A percentile compares a stretch with the other conserved stretches of the same genome.
Conservation (phyloP, 2,797 vertebrate species). For the Harpagifer antarcticus region DNA sequence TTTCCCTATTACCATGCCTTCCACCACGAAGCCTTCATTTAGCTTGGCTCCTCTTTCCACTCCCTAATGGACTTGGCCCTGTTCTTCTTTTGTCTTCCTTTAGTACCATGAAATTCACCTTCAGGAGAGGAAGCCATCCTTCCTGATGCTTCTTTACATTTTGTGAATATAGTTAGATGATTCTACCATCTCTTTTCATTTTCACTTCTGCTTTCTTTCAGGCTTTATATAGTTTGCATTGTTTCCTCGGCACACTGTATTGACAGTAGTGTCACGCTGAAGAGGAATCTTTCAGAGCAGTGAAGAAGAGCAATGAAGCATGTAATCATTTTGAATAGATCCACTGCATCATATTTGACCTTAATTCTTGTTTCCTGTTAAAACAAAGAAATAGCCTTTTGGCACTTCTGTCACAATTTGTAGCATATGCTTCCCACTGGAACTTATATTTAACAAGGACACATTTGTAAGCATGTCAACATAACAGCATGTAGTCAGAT, state of each 20-base stretch:
- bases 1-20: conserved; percentile 72
- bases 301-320: conserved; percentile 72
- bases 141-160: conserved; percentile 83
- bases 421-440: conserved; percentile 42
- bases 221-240: conserved; percentile 85
- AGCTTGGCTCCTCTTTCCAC: conserved; percentile 78
- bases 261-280: conserved; percentile 79
- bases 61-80: conserved; percentile 87
- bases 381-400: conserved; percentile 78
- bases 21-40: conserved; percentile 82
- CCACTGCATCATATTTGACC: conserved; percentile 82
- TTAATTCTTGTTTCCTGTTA: conserved; percentile 79
- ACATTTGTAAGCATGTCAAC: conserved; percentile 22
- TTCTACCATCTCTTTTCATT: conserved; percentile 73
- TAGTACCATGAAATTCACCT: conserved; percentile 88
- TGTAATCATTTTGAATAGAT: conserved; percentile 80
- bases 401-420: conserved; percentile 54
- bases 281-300: conserved; percentile 74
- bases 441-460: conserved; percentile 26
- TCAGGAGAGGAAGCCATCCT: conserved; percentile 82
- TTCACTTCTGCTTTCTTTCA: conserved; percentile 70
- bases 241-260: conserved; percentile 80
- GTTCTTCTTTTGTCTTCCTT: conserved; percentile 88
- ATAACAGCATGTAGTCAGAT: conserved; percentile 5
- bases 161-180: conserved; percentile 84